Evolutionary conservation across 2,888 invertebrate genomes (phyloP).

Genomic region (Acanthosepion pharaonis): DNA sequence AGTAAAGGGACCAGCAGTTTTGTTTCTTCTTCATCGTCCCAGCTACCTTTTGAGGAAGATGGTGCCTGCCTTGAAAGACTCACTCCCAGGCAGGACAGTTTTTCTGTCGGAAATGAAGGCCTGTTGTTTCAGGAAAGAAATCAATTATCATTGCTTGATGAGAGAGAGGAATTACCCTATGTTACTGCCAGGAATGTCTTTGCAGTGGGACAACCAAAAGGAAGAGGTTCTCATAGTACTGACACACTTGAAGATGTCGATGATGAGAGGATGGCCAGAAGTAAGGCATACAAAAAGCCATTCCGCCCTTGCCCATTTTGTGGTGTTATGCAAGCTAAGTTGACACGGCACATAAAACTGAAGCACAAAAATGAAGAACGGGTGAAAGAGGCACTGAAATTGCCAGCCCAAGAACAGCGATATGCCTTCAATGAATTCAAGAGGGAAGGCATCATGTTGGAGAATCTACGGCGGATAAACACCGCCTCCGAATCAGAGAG

Average conservation of each 20-base stretch:
- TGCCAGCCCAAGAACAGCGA: neutral
- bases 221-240: too few species aligned
- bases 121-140: neutral
- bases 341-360: conserved; percentile 38
- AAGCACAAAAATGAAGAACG: conserved; percentile 33
- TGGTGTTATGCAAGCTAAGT: conserved; percentile 36
- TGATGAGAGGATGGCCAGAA: neutral
- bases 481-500: neutral
- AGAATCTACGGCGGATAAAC: neutral
- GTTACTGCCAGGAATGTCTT: neutral
- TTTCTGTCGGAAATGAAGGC: neutral
- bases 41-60: neutral
- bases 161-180: neutral
- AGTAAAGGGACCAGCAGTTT: neutral
- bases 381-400: conserved; percentile 25
- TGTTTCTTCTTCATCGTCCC: neutral
- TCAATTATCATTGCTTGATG: neutral
- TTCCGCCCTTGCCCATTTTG: conserved; percentile 23
- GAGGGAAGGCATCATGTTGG: neutral
- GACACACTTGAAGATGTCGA: neutral
- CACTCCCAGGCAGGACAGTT: neutral
- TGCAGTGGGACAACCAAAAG: neutral
- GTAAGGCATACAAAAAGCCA: neutral
- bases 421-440: conserved; percentile 37
- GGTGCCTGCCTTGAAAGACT: neutral